Base-by-base conservation (phyloP, 2,113 vertebrate species). In the Orycteropus afer region DNA sequence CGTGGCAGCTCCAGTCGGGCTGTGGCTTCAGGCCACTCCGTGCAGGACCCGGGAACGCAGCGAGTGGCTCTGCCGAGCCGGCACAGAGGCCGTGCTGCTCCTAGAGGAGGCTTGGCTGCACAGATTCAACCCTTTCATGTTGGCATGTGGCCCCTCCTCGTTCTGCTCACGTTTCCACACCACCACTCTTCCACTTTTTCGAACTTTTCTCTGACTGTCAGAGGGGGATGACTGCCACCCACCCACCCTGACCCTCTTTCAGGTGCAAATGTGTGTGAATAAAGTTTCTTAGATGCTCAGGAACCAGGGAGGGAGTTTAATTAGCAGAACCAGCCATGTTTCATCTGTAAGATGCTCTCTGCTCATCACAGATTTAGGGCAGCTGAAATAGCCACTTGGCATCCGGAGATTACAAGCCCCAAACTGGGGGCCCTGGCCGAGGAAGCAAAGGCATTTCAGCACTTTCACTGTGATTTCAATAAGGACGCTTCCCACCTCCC, bases 401-500 rank as follows among this genome's bases (percentile, higher is more conserved):
- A 49, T 53, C 84, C 34, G 53, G 73, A 40, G 5, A 80, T 63
- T 23, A 61, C 22, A 88, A 93, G 92, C 51, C 71, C 93, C 73
- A 95, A 78, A 93, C 84, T 42, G 77, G 51, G 88, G 91, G 95
- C 86, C 65, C 86, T 81, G 95, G 94, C 55, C 42, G 5, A 85
- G 71, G 23, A 15, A 10, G 90, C 51, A 73, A 76, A 81, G 89
- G 34, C 89, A 90, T 83, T 22, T 67, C 55, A 85, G 80, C 78
- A 20, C 77, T 85, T 55, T 32, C 92, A n/a, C 10, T 93, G n/a
- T 32, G 61, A 95, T 94, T 86, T 25, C 25, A 67, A n/a, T 71
- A 57, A 67, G 53, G 90, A 55, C 53, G 25, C 81, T 23, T n/a
- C 78, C 74, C 42, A 63, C n/a, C n/a, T 7, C 5, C 87, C 94